These are phyloP conservation scores for Xiphias gladius DNA, from an alignment of 2,113 vertebrate species.

Conservation along the genomic window DNA sequence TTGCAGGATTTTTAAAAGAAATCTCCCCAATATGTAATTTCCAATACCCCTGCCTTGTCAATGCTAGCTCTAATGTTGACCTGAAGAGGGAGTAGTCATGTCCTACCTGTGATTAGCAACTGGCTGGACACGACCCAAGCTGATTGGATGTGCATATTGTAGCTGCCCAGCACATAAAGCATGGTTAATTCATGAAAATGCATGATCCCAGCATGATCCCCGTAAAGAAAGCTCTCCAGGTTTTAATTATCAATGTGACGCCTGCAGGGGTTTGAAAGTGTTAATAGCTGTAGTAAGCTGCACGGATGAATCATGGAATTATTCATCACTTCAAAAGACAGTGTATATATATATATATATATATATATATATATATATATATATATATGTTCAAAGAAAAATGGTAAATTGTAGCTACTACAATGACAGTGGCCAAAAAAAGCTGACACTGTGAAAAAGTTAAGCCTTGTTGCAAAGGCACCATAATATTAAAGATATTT, in stretches of 20 bases:
- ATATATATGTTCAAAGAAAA: no score
- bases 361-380: not conserved
- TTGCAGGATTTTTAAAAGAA: conserved; percentile 1
- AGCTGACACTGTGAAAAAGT: conserved; percentile 25
- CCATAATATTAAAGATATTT: conserved; percentile 15
- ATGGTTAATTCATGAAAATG: not conserved
- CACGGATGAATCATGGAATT: conserved; percentile 38
- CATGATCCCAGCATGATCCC: conserved; percentile 3
- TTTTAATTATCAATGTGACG: conserved; percentile 39
- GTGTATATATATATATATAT: not conserved
- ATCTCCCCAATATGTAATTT: not conserved
- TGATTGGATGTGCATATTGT: not conserved
- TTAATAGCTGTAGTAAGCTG: conserved; percentile 36
- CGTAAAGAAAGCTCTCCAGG: conserved; percentile 40
- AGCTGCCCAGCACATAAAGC: not conserved
- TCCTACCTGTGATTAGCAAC: conserved; percentile 4
- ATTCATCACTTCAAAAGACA: conserved; percentile 39
- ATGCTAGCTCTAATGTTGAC: not conserved
- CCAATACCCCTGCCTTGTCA: not conserved
- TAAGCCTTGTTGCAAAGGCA: conserved; percentile 2
- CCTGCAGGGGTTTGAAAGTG: conserved; percentile 29
- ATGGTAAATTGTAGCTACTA: not conserved
- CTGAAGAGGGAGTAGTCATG: not conserved
- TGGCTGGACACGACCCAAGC: not conserved
- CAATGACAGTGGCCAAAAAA: conserved; percentile 5